phyloP scores from a whole-genome alignment of 2,888 invertebrate species.

The Diarsia brunnea region DNA sequence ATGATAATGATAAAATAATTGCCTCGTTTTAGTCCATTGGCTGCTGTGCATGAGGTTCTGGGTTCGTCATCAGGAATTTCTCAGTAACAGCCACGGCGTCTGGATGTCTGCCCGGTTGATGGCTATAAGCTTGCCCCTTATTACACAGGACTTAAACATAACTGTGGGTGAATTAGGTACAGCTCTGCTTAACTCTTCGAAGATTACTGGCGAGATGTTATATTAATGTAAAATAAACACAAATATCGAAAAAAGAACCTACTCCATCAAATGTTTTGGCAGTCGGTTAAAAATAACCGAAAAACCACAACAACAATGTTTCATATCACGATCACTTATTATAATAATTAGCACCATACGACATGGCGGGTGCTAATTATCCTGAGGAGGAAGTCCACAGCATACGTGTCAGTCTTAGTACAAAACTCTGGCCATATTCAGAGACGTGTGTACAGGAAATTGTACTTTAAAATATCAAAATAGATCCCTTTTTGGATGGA shows the following conservation, averaged over 20 bases:
- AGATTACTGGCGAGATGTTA: no score
- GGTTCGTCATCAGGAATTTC: no score
- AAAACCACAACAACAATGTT: conserved; percentile 36
- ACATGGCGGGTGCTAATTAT: conserved; percentile 49
- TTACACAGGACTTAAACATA: no score
- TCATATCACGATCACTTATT: conserved; percentile 44
- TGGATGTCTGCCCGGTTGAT: no score
- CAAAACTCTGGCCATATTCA: not conserved
- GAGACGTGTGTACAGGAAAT: not conserved
- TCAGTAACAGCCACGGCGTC: no score
- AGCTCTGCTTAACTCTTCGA: no score
- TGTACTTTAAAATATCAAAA: conserved; percentile 36
- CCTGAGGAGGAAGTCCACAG: conserved; percentile 26
- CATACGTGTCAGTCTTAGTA: conserved; percentile 1
- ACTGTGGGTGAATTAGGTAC: no score
- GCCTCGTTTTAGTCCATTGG: no score
- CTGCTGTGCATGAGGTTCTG: no score
- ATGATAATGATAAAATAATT: no score
- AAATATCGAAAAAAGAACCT: not conserved
- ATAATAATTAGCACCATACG: conserved; percentile 48
- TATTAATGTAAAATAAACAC: no score
- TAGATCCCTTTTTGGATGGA: conserved; percentile 19
- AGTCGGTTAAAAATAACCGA: not conserved
- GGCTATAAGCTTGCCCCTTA: no score
- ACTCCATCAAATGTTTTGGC: not conserved